A percentile compares a stretch with the other conserved stretches of the same genome.
These are phyloP conservation scores for Ploceus nigricollis DNA, from an alignment of 2,113 vertebrate genomes.

Conservation along the genomic window DNA sequence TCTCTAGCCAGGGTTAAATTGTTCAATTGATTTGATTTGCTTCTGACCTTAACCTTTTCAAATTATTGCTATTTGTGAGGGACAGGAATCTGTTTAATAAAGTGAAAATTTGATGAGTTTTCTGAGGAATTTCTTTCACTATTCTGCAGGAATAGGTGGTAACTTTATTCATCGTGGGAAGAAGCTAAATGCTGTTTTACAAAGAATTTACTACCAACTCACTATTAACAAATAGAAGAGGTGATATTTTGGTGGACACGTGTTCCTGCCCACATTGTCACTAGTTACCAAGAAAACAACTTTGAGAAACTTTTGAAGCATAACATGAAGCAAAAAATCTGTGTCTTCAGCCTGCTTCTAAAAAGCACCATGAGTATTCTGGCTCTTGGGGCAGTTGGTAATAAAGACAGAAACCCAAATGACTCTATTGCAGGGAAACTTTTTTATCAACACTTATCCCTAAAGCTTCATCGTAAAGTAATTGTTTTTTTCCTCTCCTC, in stretches of 20 bases:
- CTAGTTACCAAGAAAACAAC: not conserved
- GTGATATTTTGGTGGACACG: not conserved
- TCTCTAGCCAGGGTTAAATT: not conserved
- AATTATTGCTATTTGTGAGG: not conserved
- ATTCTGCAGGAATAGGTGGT: not conserved
- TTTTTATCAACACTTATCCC: constrained; percentile 56
- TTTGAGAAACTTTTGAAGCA: not conserved
- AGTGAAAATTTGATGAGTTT: not conserved
- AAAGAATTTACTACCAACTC: not conserved
- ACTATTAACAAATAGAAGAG: not conserved
- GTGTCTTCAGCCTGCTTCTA: constrained; percentile 21
- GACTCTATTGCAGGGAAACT: constrained; percentile 64
- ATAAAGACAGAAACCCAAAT: constrained; percentile 62
- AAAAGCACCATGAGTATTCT: constrained; percentile 16
- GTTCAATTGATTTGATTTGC: not conserved
- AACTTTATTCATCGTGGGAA: not conserved
- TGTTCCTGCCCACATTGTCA: not conserved
- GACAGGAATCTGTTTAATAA: not conserved
- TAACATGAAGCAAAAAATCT: constrained; percentile 3
- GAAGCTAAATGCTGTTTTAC: not conserved
- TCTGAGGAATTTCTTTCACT: not conserved
- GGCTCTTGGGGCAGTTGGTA: constrained; percentile 13
- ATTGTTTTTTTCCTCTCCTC: constrained; percentile 9
- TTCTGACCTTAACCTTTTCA: not conserved
- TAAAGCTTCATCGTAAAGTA: constrained; percentile 41